Percentiles rank a stretch among this genome's conserved stretches.
These are phyloP conservation scores for Dromiciops gliroides DNA, from an alignment of 2,113 vertebrate species.

Conservation along the genomic window DNA sequence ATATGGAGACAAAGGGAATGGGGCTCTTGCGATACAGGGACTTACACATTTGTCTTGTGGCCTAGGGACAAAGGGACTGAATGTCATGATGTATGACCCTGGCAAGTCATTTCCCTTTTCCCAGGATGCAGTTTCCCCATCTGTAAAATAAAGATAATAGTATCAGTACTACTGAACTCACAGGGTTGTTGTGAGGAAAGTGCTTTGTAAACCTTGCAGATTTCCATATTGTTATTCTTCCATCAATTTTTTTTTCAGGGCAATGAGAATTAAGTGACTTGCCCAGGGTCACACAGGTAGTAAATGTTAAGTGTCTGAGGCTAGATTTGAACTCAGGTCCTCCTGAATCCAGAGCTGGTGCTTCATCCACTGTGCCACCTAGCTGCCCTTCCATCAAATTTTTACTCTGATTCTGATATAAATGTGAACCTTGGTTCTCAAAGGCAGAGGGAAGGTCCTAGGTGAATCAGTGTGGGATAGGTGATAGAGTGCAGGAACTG, in stretches of 20 bases:
- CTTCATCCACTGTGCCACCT: too few relatives aligned
- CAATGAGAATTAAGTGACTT: too few relatives aligned
- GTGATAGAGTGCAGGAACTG: neutral
- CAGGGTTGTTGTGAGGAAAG: neutral
- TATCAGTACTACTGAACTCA: neutral
- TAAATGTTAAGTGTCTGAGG: too few relatives aligned
- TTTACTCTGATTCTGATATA: too few relatives aligned
- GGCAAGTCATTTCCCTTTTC: neutral
- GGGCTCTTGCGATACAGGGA: too few relatives aligned
- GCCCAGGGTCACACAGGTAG: too few relatives aligned
- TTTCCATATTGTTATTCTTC: neutral
- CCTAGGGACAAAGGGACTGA: neutral
- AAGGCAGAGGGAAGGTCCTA: neutral
- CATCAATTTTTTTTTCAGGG: too few relatives aligned
- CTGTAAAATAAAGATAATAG: neutral
- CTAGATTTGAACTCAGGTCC: too few relatives aligned
- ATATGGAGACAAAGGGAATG: too few relatives aligned
- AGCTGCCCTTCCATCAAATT: neutral
- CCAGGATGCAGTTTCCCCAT: neutral
- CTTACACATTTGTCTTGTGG: neutral
- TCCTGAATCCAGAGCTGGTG: too few relatives aligned
- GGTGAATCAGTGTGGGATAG: neutral
- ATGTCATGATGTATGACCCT: neutral
- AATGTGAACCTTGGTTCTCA: neutral
- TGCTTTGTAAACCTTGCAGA: neutral